Conservation (phyloP, 2,113 vertebrate species). For the Fukomys damarensis region DNA sequence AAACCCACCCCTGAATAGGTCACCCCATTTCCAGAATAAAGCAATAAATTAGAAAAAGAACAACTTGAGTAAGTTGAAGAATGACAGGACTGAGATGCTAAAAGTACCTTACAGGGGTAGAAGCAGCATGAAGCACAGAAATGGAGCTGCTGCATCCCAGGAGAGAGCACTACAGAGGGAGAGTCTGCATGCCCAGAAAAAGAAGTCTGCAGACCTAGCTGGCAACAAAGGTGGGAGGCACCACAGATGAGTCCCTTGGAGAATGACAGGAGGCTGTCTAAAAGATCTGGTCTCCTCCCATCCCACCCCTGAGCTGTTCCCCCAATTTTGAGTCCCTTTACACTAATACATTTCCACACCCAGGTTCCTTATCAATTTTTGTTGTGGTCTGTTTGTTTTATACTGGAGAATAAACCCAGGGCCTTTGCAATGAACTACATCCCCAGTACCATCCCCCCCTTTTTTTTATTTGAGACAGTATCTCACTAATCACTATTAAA, state of each 20-base stretch:
- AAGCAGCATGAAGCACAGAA: background rate
- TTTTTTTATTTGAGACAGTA: background rate
- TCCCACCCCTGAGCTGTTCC: background rate
- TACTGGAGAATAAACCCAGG: background rate
- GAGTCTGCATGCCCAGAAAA: background rate
- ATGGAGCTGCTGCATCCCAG: background rate
- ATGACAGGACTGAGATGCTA: background rate
- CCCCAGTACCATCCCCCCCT: background rate
- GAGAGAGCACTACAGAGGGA: background rate
- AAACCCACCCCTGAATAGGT: background rate
- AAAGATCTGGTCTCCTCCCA: slow-evolving; percentile 11
- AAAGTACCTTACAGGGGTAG: background rate
- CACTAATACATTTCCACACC: slow-evolving; percentile 16
- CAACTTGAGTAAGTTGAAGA: background rate
- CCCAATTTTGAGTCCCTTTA: background rate
- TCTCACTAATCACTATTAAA: background rate
- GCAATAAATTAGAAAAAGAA: background rate
- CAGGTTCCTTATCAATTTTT: slow-evolving; percentile 37
- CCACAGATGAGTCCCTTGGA: background rate
- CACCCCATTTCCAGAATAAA: background rate
- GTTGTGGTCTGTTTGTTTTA: background rate
- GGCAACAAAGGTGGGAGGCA: background rate
- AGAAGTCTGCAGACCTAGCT: background rate
- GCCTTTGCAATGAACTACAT: background rate
- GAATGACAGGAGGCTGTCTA: background rate